These are phyloP conservation scores for Horisme vitalbata DNA, from an alignment of 2,888 invertebrate species.

Conservation along the genomic window DNA sequence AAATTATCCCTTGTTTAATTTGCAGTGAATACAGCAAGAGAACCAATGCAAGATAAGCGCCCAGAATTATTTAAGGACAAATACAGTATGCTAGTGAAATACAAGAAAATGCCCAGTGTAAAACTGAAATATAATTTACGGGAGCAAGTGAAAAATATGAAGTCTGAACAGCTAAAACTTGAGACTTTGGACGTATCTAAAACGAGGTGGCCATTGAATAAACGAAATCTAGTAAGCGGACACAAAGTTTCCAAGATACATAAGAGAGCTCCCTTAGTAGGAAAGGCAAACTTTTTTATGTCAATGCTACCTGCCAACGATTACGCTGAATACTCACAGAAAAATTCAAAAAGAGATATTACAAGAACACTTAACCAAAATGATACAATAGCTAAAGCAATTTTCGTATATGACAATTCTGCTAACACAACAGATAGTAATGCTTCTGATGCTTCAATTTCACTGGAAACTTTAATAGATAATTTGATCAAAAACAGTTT, in stretches of 20 bases:
- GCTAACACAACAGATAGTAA: constrained; percentile 35
- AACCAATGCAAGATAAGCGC: constrained; percentile 9
- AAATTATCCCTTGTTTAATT: constrained; percentile 4
- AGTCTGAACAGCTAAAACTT: constrained; percentile 46
- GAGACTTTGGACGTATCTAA: constrained; percentile 53
- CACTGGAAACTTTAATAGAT: constrained; percentile 58
- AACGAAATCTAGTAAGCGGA: constrained; percentile 38
- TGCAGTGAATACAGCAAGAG: constrained; percentile 7
- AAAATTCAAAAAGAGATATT: constrained; percentile 58
- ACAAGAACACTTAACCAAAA: constrained; percentile 39
- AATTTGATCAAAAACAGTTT: constrained; percentile 55
- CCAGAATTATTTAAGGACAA: constrained; percentile 58
- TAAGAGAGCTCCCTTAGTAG: constrained; percentile 12
- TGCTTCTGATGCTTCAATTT: constrained; percentile 30
- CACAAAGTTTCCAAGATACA: constrained; percentile 25
- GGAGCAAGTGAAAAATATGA: constrained; percentile 63
- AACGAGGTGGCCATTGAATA: constrained; percentile 60
- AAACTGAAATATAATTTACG: constrained; percentile 62
- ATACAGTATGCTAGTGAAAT: constrained; percentile 55
- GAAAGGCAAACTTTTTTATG: constrained; percentile 34
- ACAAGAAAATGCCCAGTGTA: constrained; percentile 57
- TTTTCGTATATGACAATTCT: constrained; percentile 41
- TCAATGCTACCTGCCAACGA: constrained; percentile 33
- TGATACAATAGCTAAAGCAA: constrained; percentile 36
- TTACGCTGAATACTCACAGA: constrained; percentile 36